Base-by-base conservation (phyloP, 2,113 vertebrate genomes). In the Rhinopomastus cyanomelas region DNA sequence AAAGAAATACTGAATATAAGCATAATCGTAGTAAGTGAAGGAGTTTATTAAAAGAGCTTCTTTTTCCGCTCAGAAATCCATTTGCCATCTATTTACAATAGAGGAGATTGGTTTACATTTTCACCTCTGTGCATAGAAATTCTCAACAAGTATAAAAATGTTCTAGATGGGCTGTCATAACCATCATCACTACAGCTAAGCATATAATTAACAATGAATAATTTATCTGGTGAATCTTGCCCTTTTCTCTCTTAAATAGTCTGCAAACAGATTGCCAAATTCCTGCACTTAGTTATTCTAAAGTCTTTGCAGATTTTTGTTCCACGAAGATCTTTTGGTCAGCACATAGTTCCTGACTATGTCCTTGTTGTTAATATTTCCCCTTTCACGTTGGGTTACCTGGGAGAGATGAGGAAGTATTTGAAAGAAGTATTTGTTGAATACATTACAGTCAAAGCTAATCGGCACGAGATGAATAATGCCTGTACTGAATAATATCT, bases 151-250 rank as follows among this genome's bases (percentile, higher is more conserved):
- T 79, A 92, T 64, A 95, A 92, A 96, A 95, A 94, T 93, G 93
- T 96, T 94, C 95, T 94, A 93, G 81, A 62, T 92, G 73, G 75
- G 93, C 87, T 96, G 95, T 96, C 95, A 96, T 91, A 95, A 89
- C 91, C 95, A 93, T 96, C 95, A 96, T 94, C 92, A 80, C 94
- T 95, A 92, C 64, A 89, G 92, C 93, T 95, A 92, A 92, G 95
- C 94, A 96, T 96, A 91, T 92, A 95, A 96, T 96, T 96, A 96
- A 95, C 95, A 92, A 91, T 95, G 95, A 96, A 96, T 96, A 96
- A 95, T 96, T 96, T 96, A 96, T 95, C 94, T 87, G 91, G 87
- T 93, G 94, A 91, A 92, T 95, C 82, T 96, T 96, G 95, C 95
- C 95, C 95, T 96, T 91, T 94, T 92, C 93, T 91, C 87, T 94